Percentiles rank a stretch among this genome's conserved stretches.
Conservation (phyloP, 1,140 invertebrate genomes). For the Magallana angulata region DNA sequence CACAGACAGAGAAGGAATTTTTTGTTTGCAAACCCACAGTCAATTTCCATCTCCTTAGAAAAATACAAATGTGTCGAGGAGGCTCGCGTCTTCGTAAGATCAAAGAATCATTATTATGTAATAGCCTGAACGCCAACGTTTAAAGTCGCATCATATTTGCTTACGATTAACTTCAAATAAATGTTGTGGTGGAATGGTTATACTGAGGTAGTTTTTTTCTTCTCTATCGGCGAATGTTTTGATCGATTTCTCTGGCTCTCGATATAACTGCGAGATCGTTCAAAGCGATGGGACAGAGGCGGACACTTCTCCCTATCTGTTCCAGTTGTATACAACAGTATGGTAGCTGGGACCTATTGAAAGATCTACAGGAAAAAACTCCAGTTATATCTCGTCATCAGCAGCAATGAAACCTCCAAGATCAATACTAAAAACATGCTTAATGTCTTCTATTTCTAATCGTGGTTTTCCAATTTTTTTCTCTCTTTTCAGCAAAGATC, state of each 20-base stretch:
- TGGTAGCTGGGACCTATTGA: background rate
- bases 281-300: background rate
- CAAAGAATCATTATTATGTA: slow-evolving; percentile 28
- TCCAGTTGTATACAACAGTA: too few relatives aligned
- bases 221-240: background rate
- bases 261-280: background rate
- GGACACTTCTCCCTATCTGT: background rate
- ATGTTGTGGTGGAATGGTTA: background rate
- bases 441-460: background rate
- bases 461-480: too few relatives aligned
- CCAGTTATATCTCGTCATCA: background rate
- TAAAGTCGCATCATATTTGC: slow-evolving; percentile 36
- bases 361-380: background rate
- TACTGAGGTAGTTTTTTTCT: background rate
- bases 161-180: slow-evolving; percentile 38
- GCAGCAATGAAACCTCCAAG: background rate
- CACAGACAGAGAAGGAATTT: background rate
- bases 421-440: background rate
- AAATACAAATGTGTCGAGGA: background rate
- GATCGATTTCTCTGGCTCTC: background rate
- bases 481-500: too few relatives aligned
- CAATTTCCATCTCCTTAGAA: slow-evolving; percentile 7
- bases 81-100: background rate
- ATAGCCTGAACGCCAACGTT: slow-evolving; percentile 8
- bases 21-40: slow-evolving; percentile 27